Percentiles rank a stretch among this genome's conserved stretches.
Conservation (phyloP, 2,113 vertebrate genomes). For the Dryoscopus gambensis region DNA sequence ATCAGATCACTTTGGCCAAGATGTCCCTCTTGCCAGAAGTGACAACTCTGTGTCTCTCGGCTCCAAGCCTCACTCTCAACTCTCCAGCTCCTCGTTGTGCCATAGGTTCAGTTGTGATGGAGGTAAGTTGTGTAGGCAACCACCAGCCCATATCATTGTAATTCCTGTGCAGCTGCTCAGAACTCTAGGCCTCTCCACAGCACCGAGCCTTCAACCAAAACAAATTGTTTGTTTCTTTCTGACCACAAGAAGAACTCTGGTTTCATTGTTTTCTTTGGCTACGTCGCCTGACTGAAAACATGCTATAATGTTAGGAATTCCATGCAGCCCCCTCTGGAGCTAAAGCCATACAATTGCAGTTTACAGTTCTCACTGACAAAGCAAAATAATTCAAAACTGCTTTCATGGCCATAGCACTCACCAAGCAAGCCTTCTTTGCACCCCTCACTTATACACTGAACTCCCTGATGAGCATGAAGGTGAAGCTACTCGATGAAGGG, state of each 20-base stretch:
- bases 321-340: neutral
- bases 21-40: neutral
- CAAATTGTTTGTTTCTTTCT: constrained; percentile 56
- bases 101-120: neutral
- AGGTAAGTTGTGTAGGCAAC: neutral
- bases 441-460: neutral
- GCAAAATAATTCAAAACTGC: neutral
- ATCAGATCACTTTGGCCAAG: neutral
- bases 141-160: neutral
- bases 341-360: neutral
- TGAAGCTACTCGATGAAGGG: neutral
- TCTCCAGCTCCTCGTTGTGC: neutral
- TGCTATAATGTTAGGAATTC: neutral
- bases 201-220: constrained; percentile 38
- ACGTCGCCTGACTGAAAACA: neutral
- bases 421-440: neutral
- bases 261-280: constrained; percentile 55
- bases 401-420: neutral
- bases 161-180: constrained; percentile 17
- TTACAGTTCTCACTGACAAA: constrained; percentile 14
- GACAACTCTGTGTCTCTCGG: neutral
- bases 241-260: constrained; percentile 50
- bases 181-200: neutral
- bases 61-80: neutral
- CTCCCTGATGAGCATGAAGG: rapidly evolving